Evolutionary conservation across 2,797 vertebrate species (phyloP), one percentile per base, ranked within the genome.

Genomic region (Phalloptychus januarius): DNA sequence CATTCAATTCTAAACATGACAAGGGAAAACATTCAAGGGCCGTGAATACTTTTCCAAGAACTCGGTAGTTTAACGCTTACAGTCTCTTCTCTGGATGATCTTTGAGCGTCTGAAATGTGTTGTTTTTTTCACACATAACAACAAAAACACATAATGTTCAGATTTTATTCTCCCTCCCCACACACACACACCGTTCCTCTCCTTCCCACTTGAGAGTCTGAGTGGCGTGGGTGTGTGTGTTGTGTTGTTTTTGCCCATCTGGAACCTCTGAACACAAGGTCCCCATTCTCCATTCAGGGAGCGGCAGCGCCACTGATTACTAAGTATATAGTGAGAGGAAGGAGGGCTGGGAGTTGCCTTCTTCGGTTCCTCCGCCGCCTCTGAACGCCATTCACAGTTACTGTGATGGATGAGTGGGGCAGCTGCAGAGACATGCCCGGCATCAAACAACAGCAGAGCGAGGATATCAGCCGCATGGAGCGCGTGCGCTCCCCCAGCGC

Each of bases 321-420:
- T 92, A 92, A 93, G 86, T 94, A 85, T 86, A 92, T 91, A 83
- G 90, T 67, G 85, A 80, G 87, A 82, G 80, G 71, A 74, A 85
- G 81, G 85, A 85, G 89, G 88, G 84, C 82, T 78, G 54, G 71
- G 76, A 83, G 85, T 85, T 83, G 85, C 87, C 86, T 83, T 85
- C 77, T 90, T 89, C 86, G 87, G 91, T 88, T 90, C 84, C 89
- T 83, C 86, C 56, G 81, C 78, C 72, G 50, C 79, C 83, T 88
- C 87, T 31, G 20, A 87, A 89, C 72, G 93, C 93, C 94, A 93
- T 95, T 95, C 92, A 93, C 89, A 90, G 82, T 93, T 92, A 88
- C 90, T 83, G 93, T 95, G 95, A 96, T 95, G 92, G 94, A 96
- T 95, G 95, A 95, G 93, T 81, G 61, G 36, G 78, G 82, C 85